A percentile compares a stretch with the other conserved stretches of the same genome.
Evolutionary conservation across 2,113 vertebrate species (phyloP).

Genomic region (Psittacara wagleri): DNA sequence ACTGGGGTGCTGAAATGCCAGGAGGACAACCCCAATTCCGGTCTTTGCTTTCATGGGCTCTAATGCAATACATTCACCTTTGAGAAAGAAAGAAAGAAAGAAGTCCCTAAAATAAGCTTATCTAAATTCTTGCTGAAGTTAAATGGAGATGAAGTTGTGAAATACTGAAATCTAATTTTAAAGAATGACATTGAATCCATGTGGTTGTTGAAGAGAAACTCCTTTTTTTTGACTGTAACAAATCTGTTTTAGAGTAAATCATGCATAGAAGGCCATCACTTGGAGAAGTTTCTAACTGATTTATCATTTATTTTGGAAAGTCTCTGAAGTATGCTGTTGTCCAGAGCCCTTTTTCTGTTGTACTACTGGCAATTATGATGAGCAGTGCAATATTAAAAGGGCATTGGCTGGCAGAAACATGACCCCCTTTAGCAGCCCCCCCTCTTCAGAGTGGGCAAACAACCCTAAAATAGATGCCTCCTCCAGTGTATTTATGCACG

Average conservation of each 20-base stretch:
- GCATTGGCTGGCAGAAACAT: constrained; percentile 90
- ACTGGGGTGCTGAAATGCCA: not conserved
- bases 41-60: not conserved
- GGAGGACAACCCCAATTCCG: not conserved
- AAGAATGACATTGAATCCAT: not conserved
- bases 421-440: constrained; percentile 76
- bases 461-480: constrained; percentile 61
- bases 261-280: constrained; percentile 55
- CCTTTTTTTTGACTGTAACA: constrained; percentile 40
- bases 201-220: constrained; percentile 31
- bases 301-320: constrained; percentile 60
- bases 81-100: not conserved
- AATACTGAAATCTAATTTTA: constrained; percentile 17
- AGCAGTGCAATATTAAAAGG: constrained; percentile 99
- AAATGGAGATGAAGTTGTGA: not conserved
- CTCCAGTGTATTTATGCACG: constrained; percentile 59
- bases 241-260: constrained; percentile 53
- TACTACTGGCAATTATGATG: constrained; percentile 92
- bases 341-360: constrained; percentile 94
- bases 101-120: not conserved
- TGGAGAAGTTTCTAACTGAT: constrained; percentile 56
- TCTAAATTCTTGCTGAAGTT: constrained; percentile 31
- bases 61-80: not conserved
- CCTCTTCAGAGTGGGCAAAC: constrained; percentile 68
- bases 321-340: constrained; percentile 80